Percentiles rank a stretch among this genome's conserved stretches.
Evolutionary conservation across 2,888 invertebrate species (phyloP).

Genomic region (Mantis religiosa): DNA sequence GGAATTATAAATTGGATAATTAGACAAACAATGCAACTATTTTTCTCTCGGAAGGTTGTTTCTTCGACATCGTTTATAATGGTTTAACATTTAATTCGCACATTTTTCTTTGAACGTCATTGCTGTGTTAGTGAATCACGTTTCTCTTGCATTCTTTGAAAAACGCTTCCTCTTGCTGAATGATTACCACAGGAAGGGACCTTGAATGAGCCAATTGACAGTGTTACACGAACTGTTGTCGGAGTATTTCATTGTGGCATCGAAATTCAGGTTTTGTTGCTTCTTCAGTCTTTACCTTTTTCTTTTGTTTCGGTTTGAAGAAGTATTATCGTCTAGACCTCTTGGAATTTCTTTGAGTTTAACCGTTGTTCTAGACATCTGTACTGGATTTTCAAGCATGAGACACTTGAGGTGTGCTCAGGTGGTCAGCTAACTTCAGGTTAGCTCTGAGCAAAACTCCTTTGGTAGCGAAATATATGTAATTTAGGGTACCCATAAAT

Average conservation of each 20-base stretch:
- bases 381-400: too few relatives aligned
- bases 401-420: too few relatives aligned
- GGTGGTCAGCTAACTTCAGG: too few relatives aligned
- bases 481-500: too few relatives aligned
- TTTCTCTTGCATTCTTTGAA: neutral
- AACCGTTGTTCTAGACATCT: too few relatives aligned
- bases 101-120: neutral
- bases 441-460: too few relatives aligned
- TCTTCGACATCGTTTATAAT: neutral
- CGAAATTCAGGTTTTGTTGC: too few relatives aligned
- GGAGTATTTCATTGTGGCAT: neutral
- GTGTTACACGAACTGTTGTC: neutral
- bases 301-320: too few relatives aligned
- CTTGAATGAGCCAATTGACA: neutral
- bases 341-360: too few relatives aligned
- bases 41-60: neutral
- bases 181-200: neutral
- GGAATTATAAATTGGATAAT: neutral
- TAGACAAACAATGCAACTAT: neutral
- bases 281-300: too few relatives aligned
- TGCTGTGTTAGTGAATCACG: neutral
- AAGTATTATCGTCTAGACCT: too few relatives aligned
- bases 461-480: too few relatives aligned
- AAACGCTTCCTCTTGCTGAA: neutral
- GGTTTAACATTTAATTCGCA: neutral